Evolutionary conservation across 2,797 vertebrate genomes (phyloP).

Genomic region (Yasuhikotakia modesta): DNA sequence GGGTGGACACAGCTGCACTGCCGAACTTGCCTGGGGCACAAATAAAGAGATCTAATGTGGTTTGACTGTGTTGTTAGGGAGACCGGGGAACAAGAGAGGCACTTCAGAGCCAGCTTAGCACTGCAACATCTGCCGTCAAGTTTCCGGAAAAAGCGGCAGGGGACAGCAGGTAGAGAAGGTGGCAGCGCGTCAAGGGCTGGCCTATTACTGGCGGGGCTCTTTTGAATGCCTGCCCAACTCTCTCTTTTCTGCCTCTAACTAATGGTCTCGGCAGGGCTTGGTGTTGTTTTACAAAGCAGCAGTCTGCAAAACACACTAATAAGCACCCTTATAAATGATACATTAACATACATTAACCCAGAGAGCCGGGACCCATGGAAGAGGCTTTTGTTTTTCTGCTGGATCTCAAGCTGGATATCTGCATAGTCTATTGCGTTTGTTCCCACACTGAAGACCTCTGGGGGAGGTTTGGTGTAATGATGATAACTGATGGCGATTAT

Average conservation of each 20-base stretch:
- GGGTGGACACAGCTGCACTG: slow-evolving; percentile 95
- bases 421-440: background rate
- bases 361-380: slow-evolving; percentile 14
- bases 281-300: slow-evolving; percentile 83
- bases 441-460: background rate
- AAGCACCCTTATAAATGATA: slow-evolving; percentile 86
- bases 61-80: slow-evolving; percentile 89
- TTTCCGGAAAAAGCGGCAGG: slow-evolving; percentile 84
- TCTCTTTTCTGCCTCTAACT: slow-evolving; percentile 67
- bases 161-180: slow-evolving; percentile 89
- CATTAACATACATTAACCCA: slow-evolving; percentile 70
- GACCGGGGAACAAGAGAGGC: slow-evolving; percentile 82
- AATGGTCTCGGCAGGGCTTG: slow-evolving; percentile 70
- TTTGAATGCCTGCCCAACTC: slow-evolving; percentile 75
- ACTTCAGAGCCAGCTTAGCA: slow-evolving; percentile 93
- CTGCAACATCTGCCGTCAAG: slow-evolving; percentile 92
- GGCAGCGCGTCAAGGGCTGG: slow-evolving; percentile 72
- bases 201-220: slow-evolving; percentile 75
- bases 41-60: slow-evolving; percentile 92
- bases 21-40: slow-evolving; percentile 91
- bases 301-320: slow-evolving; percentile 78
- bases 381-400: slow-evolving; percentile 32
- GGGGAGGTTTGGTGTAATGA: slow-evolving; percentile 51
- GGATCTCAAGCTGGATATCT: slow-evolving; percentile 52
- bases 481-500: slow-evolving; percentile 53